Conservation (phyloP, 92 coral and sea anemone genomes). For the Zoanthus gigantus region DNA sequence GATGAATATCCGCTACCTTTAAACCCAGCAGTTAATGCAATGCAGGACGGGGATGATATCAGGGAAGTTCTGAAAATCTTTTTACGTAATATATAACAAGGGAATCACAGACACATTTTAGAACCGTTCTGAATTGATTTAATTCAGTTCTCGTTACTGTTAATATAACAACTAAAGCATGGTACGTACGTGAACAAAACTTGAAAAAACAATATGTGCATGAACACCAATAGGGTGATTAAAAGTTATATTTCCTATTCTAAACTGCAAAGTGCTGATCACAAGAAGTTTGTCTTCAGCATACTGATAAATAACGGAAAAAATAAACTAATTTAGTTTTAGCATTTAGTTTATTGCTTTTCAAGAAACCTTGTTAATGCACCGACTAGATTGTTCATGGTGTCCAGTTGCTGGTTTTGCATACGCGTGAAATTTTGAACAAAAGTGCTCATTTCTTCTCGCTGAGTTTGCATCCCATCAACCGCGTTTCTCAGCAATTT, state of each 20-base stretch:
- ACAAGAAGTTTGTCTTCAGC: constrained; percentile 28
- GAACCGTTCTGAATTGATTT: constrained; percentile 30
- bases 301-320: constrained; percentile 29
- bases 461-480: constrained; percentile 21
- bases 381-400: constrained; percentile 32
- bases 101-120: constrained; percentile 26
- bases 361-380: constrained; percentile 32
- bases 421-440: constrained; percentile 25
- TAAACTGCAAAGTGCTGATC: constrained; percentile 25
- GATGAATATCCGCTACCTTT: constrained; percentile 49
- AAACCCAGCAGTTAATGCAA: constrained; percentile 52
- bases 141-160: constrained; percentile 17
- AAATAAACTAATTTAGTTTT: not conserved
- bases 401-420: constrained; percentile 27
- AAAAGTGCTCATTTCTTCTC: constrained; percentile 12
- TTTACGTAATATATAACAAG: constrained; percentile 10
- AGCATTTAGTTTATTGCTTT: constrained; percentile 8
- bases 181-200: constrained; percentile 30
- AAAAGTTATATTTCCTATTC: constrained; percentile 35
- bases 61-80: constrained; percentile 33
- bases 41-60: constrained; percentile 61
- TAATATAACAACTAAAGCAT: constrained; percentile 7
- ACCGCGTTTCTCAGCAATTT: constrained; percentile 18
- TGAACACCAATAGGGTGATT: constrained; percentile 21
- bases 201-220: constrained; percentile 18